Base-by-base conservation (phyloP, 2,113 vertebrate species). In the Potamarius usumacintae region DNA sequence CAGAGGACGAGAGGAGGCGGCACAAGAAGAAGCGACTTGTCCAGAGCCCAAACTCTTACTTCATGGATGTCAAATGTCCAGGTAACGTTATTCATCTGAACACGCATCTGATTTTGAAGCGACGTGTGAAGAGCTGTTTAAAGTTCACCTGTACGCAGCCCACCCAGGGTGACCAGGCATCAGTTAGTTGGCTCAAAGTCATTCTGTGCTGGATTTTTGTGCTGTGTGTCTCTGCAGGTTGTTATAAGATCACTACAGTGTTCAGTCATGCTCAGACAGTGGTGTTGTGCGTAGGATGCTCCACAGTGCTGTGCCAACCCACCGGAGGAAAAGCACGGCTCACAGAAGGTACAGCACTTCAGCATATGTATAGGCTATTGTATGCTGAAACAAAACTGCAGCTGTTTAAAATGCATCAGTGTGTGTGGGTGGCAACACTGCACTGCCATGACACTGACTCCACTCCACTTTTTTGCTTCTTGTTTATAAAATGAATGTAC, bases 11-110 rank as follows among this genome's bases (percentile, higher is more conserved):
- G 92, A 97, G 97, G 94, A 95, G 96, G 94, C 96, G 96, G 89
- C 97, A 98, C 94, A 98, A 98, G 96, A 98, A 98, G 94, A 98
- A 97, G 93, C 95, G 96, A 85, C 95, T 98, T 79, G 97, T 98
- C 82, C 97, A 98, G 95, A 97, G 97, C 92, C 97, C 97, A 2
- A 98, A 98, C 92, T 98, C 97, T 71, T 98, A 97, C 89, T 97
- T 98, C 90, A 97, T 97, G 97, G 97, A 97, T 67, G 97, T 97
- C 1, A 98, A 97, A 72, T 97, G 97, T 92, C 97, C 97, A 94
- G 97, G 97, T 97, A 91, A 7, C 14, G 0, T 30, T 7, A 83
- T 1, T 22, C 4, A 62, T 1, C 8, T 11, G 8, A 34, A 22
- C 30, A 5, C 6, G 4, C 15, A 18, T 7, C 27, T 22, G 34